Conservation (phyloP, 2,888 invertebrate genomes). For the Luperina testacea region DNA sequence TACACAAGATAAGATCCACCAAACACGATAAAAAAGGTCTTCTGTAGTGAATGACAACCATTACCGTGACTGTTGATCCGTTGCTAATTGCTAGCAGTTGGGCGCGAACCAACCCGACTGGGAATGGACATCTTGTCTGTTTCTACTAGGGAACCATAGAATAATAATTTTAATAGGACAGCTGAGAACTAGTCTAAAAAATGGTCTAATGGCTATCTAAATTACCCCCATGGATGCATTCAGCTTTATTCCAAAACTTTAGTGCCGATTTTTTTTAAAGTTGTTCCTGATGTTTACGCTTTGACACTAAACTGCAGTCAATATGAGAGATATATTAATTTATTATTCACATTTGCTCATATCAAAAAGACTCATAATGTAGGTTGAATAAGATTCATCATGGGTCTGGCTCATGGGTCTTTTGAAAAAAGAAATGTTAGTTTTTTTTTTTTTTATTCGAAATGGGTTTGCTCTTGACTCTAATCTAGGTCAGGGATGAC, state of each 20-base stretch:
- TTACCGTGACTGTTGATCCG: slow-evolving; percentile 61
- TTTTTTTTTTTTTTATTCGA: too few relatives aligned
- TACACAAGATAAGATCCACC: slow-evolving; percentile 39
- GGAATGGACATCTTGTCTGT: slow-evolving; percentile 56
- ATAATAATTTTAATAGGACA: background rate
- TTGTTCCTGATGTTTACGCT: background rate
- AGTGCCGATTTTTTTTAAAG: background rate
- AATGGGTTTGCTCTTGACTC: too few relatives aligned
- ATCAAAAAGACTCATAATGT: too few relatives aligned
- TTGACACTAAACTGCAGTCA: too few relatives aligned
- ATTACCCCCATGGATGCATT: background rate
- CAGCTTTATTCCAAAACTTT: background rate
- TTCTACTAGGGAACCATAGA: slow-evolving; percentile 27
- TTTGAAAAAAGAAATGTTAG: too few relatives aligned
- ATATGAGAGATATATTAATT: too few relatives aligned
- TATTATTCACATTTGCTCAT: too few relatives aligned
- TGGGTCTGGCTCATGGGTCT: too few relatives aligned
- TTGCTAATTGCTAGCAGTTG: slow-evolving; percentile 70
- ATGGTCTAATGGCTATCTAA: background rate
- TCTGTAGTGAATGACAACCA: slow-evolving; percentile 56
- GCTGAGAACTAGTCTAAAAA: background rate
- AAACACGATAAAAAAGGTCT: slow-evolving; percentile 52
- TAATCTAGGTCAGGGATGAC: too few relatives aligned
- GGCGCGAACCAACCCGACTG: slow-evolving; percentile 65
- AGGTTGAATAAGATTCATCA: too few relatives aligned